Percentiles rank a stretch among this genome's conserved stretches.
Evolutionary conservation across 2,797 vertebrate species (phyloP).

Genomic region (Notamacropus eugenii): DNA sequence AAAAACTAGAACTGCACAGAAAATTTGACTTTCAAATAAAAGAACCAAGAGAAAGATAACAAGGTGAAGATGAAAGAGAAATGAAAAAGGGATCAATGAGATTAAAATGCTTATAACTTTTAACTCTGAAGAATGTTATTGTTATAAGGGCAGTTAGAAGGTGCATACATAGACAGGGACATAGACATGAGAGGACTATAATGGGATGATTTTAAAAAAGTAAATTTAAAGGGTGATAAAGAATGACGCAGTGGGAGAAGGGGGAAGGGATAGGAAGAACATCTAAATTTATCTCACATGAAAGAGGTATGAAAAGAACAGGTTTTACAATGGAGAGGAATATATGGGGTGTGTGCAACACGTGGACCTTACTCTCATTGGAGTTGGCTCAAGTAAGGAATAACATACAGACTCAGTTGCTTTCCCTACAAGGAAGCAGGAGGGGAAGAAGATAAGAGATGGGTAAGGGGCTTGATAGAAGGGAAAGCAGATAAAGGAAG

Average conservation of each 20-base stretch:
- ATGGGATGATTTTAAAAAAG: not conserved
- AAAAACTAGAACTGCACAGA: not conserved
- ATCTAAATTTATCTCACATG: not conserved
- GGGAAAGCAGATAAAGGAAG: not conserved
- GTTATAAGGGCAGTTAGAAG: not conserved
- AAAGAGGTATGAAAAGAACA: not conserved
- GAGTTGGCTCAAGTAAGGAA: too few species aligned
- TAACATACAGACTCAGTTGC: too few species aligned
- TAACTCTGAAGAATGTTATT: not conserved
- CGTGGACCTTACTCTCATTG: not conserved
- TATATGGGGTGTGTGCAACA: not conserved
- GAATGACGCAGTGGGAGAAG: not conserved
- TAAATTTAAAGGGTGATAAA: not conserved
- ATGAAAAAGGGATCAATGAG: not conserved
- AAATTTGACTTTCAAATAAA: not conserved
- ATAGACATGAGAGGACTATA: not conserved
- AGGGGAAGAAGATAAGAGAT: too few species aligned
- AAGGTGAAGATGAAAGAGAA: not conserved
- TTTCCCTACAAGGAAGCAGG: too few species aligned
- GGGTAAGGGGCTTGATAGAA: not conserved
- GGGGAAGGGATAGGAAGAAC: not conserved
- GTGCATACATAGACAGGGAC: not conserved
- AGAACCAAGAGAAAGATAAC: not conserved
- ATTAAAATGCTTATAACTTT: not conserved
- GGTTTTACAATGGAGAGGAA: not conserved